Evolutionary conservation across 2,113 vertebrate genomes (phyloP), one percentile per base, ranked within the genome.

Genomic region (Hippoglossus stenolepis): DNA sequence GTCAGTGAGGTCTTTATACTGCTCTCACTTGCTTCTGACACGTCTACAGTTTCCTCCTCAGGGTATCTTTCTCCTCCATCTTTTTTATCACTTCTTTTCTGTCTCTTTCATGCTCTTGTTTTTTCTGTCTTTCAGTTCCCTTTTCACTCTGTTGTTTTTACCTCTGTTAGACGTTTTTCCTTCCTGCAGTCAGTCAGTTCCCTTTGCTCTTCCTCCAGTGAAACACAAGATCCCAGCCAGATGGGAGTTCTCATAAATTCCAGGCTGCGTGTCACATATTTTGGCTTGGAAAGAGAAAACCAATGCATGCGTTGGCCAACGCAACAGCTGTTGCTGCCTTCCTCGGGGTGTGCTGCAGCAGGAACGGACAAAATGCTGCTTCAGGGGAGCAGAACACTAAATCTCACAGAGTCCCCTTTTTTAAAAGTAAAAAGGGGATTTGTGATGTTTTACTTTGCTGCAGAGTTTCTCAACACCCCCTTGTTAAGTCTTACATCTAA

Each of bases 1-100:
- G 77, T 94, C 88, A 92, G 83, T 89, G 83, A 90, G 77, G 75
- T 75, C 91, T 92, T 93, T 94, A 91, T 92, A 63, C 79, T 77
- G 75, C 79, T 54, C 76, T 78, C 15, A 21, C 84, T 72, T 31
- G 40, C 21, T 40, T 58, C 87, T 84, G 79, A 87, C 83, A 70
- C 76, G 69, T 85, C 84, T 91, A 84, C 54, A 70, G 84, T 88
- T 87, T 89, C 89, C 80, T 90, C 67, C 81, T 86, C 54, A 1
- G 65, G 80, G 63, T 57, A 13, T 82, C 38, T 75, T 40, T 47
- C 70, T 24, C 31, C 38, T 49, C 21, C 23, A 12, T 57, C 40
- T 38, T 47, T 51, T 74, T 56, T 24, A 12, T 62, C 43, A 26
- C 45, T 64, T 13, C 91, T 96, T 95, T 0, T 94, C 94, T 58